These are phyloP conservation scores for Leucoraja erinaceus DNA, from an alignment of 2,113 vertebrate genomes.

Conservation along the genomic window DNA sequence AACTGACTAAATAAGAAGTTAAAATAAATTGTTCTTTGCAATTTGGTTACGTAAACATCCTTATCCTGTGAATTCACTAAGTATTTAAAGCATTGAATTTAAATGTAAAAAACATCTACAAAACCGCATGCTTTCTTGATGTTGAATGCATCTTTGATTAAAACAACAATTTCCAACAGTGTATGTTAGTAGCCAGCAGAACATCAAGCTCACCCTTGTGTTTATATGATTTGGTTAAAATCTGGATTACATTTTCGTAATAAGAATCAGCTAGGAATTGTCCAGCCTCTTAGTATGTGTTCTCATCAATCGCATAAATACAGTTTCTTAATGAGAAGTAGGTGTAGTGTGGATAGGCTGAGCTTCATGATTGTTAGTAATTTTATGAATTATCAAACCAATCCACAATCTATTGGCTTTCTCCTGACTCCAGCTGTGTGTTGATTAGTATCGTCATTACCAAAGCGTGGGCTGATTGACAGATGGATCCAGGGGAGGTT, in stretches of 20 bases:
- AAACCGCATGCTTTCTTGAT: too few relatives aligned
- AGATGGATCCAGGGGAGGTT: neutral
- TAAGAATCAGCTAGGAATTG: neutral
- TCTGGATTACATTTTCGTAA: neutral
- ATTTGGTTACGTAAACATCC: neutral
- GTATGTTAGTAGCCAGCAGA: neutral
- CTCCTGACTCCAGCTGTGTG: neutral
- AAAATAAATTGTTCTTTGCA: neutral
- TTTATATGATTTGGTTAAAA: neutral
- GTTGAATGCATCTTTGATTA: neutral
- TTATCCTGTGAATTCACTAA: neutral
- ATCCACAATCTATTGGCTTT: neutral
- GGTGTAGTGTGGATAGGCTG: neutral
- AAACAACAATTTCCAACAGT: neutral
- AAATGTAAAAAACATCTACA: neutral
- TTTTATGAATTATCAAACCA: neutral
- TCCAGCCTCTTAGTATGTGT: neutral
- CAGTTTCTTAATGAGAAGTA: neutral
- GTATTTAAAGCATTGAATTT: neutral
- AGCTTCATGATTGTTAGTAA: neutral
- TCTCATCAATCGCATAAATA: neutral
- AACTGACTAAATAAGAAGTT: neutral
- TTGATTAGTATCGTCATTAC: constrained; percentile 10
- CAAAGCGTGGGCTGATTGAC: neutral
- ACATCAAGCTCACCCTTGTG: neutral